phyloP scores from a whole-genome alignment of 2,888 invertebrate genomes.

The Eupithecia vulgata region DNA sequence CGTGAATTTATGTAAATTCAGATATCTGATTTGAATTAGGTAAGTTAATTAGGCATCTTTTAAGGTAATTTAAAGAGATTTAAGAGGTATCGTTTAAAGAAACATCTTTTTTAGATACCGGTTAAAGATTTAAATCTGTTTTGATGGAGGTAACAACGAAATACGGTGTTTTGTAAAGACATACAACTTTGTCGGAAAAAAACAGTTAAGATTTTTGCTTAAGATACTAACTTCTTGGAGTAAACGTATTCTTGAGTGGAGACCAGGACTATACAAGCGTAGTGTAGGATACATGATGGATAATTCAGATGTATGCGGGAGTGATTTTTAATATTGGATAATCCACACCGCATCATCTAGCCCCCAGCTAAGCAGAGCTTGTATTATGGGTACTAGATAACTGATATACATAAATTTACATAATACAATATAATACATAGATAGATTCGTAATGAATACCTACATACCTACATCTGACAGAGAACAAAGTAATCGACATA shows the following conservation, averaged over 20 bases:
- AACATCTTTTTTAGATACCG: constrained; percentile 17
- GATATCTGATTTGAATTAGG: constrained; percentile 28
- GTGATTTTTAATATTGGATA: too few relatives aligned
- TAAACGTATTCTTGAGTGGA: not conserved
- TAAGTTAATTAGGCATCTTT: constrained; percentile 33
- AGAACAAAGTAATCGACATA: too few relatives aligned
- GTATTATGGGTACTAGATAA: too few relatives aligned
- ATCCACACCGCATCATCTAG: too few relatives aligned
- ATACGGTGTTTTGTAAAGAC: not conserved
- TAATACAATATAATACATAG: too few relatives aligned
- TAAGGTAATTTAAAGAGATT: constrained; percentile 22
- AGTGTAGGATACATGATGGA: not conserved
- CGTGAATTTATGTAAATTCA: constrained; percentile 45
- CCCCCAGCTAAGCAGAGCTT: too few relatives aligned
- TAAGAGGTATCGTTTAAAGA: constrained; percentile 14
- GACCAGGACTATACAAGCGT: not conserved
- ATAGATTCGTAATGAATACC: too few relatives aligned
- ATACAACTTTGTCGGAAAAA: not conserved
- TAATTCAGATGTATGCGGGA: not conserved
- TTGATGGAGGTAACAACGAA: not conserved
- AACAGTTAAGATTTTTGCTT: not conserved
- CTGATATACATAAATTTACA: too few relatives aligned
- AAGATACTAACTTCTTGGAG: not conserved
- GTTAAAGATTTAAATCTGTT: constrained; percentile 17
- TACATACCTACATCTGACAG: too few relatives aligned